Evolutionary conservation across 2,797 vertebrate genomes (phyloP).

Genomic region (Apogon talboti): DNA sequence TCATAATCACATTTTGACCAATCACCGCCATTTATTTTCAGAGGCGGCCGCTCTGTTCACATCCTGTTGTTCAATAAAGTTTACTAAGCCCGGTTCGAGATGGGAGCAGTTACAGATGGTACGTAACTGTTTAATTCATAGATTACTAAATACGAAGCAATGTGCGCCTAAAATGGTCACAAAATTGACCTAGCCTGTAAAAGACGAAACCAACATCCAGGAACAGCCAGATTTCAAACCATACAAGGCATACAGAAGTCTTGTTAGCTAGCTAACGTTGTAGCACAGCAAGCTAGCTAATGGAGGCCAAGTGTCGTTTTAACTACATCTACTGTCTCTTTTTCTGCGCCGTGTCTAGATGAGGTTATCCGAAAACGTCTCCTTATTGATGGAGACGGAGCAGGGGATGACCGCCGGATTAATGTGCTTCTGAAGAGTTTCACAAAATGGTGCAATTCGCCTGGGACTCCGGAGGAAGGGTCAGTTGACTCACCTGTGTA

Average conservation of each 20-base stretch:
- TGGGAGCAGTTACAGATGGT: slow-evolving; percentile 87
- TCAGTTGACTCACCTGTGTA: slow-evolving; percentile 52
- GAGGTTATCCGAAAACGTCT: slow-evolving; percentile 97
- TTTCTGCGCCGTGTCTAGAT: too few relatives aligned
- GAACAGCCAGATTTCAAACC: background rate
- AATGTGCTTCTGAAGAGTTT: slow-evolving; percentile 96
- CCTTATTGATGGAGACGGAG: slow-evolving; percentile 97
- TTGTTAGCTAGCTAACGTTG: slow-evolving; percentile 28
- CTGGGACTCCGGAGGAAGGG: slow-evolving; percentile 93
- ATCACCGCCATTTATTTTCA: slow-evolving; percentile 29
- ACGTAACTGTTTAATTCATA: slow-evolving; percentile 24
- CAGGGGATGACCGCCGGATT: slow-evolving; percentile 95
- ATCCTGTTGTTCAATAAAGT: slow-evolving; percentile 68
- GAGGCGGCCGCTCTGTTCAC: slow-evolving; percentile 50
- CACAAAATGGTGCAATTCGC: slow-evolving; percentile 95
- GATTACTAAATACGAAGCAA: background rate
- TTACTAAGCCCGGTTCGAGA: slow-evolving; percentile 43
- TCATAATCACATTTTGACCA: slow-evolving; percentile 31
- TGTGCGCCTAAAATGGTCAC: background rate
- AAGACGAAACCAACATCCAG: background rate
- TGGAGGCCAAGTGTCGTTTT: too few relatives aligned
- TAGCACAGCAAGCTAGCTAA: slow-evolving; percentile 1
- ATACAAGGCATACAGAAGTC: slow-evolving; percentile 8
- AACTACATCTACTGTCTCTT: too few relatives aligned
- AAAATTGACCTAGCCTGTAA: fast-evolving